These are phyloP conservation scores for Xanthia icteritia DNA, from an alignment of 2,888 invertebrate genomes.

Conservation along the genomic window DNA sequence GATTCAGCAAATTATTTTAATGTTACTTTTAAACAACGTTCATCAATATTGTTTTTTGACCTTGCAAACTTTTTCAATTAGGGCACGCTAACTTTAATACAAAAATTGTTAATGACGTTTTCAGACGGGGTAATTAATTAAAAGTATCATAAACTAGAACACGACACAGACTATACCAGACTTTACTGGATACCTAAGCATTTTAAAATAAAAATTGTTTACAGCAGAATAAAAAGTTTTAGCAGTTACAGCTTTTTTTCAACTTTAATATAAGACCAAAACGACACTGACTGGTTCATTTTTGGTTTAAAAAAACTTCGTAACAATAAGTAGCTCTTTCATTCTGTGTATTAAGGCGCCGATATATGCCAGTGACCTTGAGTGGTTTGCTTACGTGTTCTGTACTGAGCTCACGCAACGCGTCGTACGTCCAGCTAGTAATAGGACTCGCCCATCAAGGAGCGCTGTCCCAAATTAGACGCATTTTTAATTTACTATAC, in stretches of 20 bases:
- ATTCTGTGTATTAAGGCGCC: too few relatives aligned
- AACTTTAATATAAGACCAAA: background rate
- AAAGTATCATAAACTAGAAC: constrained; percentile 42
- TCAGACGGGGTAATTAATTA: constrained; percentile 44
- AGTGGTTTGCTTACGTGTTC: too few relatives aligned
- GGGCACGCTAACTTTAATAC: constrained; percentile 37
- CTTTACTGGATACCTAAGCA: background rate
- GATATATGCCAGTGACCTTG: too few relatives aligned
- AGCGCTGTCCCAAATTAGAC: too few relatives aligned
- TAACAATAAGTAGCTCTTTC: background rate
- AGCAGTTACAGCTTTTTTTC: background rate
- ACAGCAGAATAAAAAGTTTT: background rate
- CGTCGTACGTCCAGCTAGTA: too few relatives aligned
- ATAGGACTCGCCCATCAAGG: too few relatives aligned
- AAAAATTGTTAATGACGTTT: constrained; percentile 60
- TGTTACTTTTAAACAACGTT: constrained; percentile 48
- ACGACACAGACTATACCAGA: background rate
- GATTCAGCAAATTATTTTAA: constrained; percentile 28
- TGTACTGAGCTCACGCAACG: too few relatives aligned
- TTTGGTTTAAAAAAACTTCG: background rate
- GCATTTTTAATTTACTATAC: too few relatives aligned
- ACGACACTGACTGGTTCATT: background rate
- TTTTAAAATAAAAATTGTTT: background rate
- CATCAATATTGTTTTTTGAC: constrained; percentile 54
- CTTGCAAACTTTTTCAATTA: constrained; percentile 59